These are phyloP conservation scores for Gymnogyps californianus DNA, from an alignment of 2,113 vertebrate species.

Conservation along the genomic window DNA sequence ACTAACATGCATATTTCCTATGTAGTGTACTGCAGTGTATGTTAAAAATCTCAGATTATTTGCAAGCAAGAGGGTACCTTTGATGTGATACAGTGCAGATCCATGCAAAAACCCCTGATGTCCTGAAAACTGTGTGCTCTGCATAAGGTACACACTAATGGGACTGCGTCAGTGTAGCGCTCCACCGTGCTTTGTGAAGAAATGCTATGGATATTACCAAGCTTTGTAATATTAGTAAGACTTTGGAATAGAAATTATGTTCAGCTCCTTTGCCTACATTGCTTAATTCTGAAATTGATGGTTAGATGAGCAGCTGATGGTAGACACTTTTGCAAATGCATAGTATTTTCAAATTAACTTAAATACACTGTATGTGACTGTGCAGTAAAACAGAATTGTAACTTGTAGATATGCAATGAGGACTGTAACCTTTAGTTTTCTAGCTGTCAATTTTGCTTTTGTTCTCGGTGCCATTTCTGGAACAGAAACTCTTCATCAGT, in stretches of 20 bases:
- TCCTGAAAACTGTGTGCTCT: neutral
- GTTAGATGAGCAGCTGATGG: slow-evolving; percentile 3
- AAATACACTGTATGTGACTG: neutral
- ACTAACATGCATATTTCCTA: neutral
- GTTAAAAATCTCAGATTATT: neutral
- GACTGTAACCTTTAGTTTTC: neutral
- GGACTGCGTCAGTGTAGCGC: neutral
- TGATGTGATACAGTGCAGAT: neutral
- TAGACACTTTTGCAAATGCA: neutral
- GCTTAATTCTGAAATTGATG: neutral
- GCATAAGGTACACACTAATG: accelerated
- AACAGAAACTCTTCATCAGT: neutral
- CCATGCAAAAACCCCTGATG: neutral
- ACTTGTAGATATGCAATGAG: neutral
- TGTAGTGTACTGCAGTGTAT: neutral
- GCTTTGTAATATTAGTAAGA: neutral
- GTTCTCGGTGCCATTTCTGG: neutral
- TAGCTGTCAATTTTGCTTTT: neutral
- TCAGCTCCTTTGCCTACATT: neutral
- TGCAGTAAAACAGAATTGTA: neutral
- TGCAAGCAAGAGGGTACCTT: neutral
- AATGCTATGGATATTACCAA: neutral
- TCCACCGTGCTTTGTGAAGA: neutral
- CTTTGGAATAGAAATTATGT: neutral
- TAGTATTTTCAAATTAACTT: neutral